Evolutionary conservation across 2,113 vertebrate species (phyloP).

Genomic region (Pterocles orientalis): DNA sequence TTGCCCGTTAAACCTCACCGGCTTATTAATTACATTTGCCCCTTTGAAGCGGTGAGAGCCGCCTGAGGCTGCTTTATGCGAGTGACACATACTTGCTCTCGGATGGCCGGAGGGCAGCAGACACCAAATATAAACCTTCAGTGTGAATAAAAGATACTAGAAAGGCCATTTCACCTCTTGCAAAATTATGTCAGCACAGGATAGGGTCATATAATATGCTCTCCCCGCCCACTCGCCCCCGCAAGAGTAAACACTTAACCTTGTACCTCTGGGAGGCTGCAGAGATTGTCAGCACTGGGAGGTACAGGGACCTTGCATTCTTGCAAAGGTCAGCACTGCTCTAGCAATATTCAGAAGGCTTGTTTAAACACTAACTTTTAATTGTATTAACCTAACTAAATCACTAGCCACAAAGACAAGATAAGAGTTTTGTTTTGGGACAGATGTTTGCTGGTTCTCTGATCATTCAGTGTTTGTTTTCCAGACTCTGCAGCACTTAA

Average conservation of each 20-base stretch:
- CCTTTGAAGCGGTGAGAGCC: background rate
- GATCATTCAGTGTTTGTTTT: background rate
- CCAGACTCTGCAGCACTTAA: background rate
- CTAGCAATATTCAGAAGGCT: background rate
- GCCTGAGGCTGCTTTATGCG: background rate
- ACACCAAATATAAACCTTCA: background rate
- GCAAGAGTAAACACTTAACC: background rate
- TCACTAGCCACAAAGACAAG: background rate
- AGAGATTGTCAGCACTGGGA: background rate
- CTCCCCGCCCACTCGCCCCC: too few relatives aligned
- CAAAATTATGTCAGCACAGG: background rate
- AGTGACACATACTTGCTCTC: slow-evolving; percentile 9
- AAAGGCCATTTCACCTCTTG: background rate
- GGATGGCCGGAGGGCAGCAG: background rate
- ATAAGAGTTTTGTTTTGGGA: background rate
- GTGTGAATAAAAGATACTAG: background rate
- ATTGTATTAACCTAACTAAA: slow-evolving; percentile 33
- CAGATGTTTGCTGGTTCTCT: background rate
- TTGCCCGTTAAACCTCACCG: slow-evolving; percentile 7
- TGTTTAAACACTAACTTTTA: slow-evolving; percentile 39
- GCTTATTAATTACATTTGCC: slow-evolving; percentile 15
- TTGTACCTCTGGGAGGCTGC: background rate
- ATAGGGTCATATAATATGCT: background rate
- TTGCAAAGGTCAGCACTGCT: slow-evolving; percentile 4
- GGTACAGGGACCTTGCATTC: background rate